phyloP scores from a whole-genome alignment of 92 coral and sea anemone genomes.

The Zoanthus solanderi region DNA sequence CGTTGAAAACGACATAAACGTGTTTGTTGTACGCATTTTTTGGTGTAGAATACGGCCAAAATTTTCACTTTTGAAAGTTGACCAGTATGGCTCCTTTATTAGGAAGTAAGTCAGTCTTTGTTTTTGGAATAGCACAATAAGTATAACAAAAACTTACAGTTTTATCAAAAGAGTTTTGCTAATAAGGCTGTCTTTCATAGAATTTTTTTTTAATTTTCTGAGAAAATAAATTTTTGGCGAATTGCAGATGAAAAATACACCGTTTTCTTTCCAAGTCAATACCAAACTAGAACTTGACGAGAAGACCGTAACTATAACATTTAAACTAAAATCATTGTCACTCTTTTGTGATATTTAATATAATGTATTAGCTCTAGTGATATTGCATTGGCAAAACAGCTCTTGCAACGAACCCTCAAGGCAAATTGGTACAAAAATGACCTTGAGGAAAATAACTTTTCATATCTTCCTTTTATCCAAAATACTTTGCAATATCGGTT shows the following conservation, averaged over 20 bases:
- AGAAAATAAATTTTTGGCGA: too few relatives aligned
- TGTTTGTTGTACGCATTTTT: too few relatives aligned
- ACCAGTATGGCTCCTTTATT: neutral
- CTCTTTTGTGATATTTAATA: neutral
- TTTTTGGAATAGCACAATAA: neutral
- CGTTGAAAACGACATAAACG: too few relatives aligned
- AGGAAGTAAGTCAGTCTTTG: neutral
- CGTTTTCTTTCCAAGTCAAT: too few relatives aligned
- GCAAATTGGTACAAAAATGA: neutral
- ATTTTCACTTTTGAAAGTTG: too few relatives aligned
- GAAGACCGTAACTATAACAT: too few relatives aligned
- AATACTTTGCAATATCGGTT: neutral
- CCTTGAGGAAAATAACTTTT: neutral
- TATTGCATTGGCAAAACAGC: neutral
- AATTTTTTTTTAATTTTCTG: neutral
- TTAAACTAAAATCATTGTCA: neutral
- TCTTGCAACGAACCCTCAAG: neutral
- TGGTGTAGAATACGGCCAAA: too few relatives aligned
- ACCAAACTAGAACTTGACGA: too few relatives aligned
- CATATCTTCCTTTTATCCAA: neutral
- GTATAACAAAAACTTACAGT: neutral
- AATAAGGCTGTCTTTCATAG: too few relatives aligned
- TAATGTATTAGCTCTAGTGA: neutral
- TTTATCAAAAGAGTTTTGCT: neutral
- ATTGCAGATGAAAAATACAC: too few relatives aligned